Base-by-base conservation (phyloP, 2,113 vertebrate genomes). In the Anthoscopus minutus region DNA sequence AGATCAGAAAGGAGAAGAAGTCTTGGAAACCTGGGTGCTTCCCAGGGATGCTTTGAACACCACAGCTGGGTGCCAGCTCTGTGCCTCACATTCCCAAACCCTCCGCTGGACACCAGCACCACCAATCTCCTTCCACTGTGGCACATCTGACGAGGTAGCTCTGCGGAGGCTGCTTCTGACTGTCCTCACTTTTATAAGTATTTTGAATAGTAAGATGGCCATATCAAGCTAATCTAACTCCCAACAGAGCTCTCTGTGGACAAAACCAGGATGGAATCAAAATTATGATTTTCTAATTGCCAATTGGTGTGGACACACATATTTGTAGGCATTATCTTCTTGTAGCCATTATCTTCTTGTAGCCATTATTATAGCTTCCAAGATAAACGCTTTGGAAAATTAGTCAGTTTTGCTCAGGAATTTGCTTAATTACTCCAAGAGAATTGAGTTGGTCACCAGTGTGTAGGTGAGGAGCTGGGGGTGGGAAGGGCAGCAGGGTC, bases 241-340 rank as follows among this genome's bases (percentile, higher is more conserved):
- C 38, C 45, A 61, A 47, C 40, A 85, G 65, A 91, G 42, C 42
- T 15, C 66, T 37, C 50, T 47, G n/a, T 45, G 66, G 31, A 50
- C 71, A 77, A 88, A 81, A 66, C 74, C 31, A n/a, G 6, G 30
- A 45, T 72, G 44, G 79, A 83, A 86, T 73, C 57, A 73, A 71
- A 88, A 57, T 22, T 10, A 50, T 1, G 17, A 44, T 85, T 69
- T 45, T 86, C 92, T 91, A 93, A 92, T 88, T 95, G 92, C 71
- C 50, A 10, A n/a, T 28, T 3, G 0, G 42, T 58, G 48, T 33
- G 70, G 79, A 72, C 69, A 69, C 61, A n/a, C 50, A 15, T 77
- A 86, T 94, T 94, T 96, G 88, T 92, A 89, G 81, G 57, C 66
- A 69, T 81, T 95, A 72, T 72, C 65, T 93, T 88, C 74, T 35